Base-by-base conservation (phyloP, 2,797 vertebrate genomes). In the Labroides dimidiatus region DNA sequence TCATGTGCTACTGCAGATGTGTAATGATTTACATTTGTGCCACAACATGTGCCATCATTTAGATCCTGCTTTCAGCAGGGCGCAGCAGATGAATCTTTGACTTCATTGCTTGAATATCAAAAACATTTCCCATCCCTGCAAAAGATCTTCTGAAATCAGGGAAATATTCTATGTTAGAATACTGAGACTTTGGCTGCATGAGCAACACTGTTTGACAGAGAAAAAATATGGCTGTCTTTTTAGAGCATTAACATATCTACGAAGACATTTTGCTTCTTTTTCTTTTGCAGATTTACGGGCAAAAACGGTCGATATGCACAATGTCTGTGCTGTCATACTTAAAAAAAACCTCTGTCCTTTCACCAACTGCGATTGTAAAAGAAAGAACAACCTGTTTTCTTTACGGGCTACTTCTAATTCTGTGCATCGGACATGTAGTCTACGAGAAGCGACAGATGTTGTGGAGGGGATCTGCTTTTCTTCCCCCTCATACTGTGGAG, bases 1-100 rank as follows among this genome's bases (percentile, higher is more conserved):
- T 66, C 41, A 44, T 51, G 63, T 50, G 73, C 47, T 57, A 36
- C 72, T 72, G 75, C 87, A 85, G 70, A 81, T 81, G 81, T 76
- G 66, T 72, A 51, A 75, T 61, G 51, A 72, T 50, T 33, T 16
- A 11, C 64, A n/a, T 68, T 49, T 15, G 19, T 70, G 33, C 33
- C 39, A 36, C 42, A 72, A 75, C 60, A 64, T 42, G 60, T 56
- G 24, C 21, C 47, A 49, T 55, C 48, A 51, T 80, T 69, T 69
- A 50, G 23, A 53, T 64, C 23, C 24, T 47, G 37, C 72, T 54
- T 55, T 27, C 43, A 67, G 7, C 39, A 13, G 24, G 13, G 1
- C 33, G 19, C 19, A 36, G 30, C 37, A 58, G 55, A 36, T 72
- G 37, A 43, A 17, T 50, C 27, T 53, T 57, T n/a, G 4, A 20